Percentiles rank a stretch among this genome's conserved stretches.
Conservation (phyloP, 2,797 vertebrate species). For the Microcaecilia unicolor region DNA sequence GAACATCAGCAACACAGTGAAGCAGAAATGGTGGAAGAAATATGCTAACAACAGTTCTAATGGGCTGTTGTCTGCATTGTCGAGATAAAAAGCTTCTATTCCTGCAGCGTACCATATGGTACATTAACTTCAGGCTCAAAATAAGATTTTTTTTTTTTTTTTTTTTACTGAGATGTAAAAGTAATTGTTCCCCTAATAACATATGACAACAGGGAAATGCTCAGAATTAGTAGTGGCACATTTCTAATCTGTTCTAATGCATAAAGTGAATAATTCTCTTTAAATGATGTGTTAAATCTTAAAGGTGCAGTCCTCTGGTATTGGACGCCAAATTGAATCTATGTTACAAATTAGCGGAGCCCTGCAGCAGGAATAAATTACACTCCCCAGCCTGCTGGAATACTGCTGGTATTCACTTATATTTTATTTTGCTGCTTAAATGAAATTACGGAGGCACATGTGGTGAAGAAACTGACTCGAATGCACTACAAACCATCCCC, state of each 20-base stretch:
- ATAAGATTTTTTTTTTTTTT: too few relatives aligned
- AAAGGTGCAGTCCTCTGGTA: not conserved
- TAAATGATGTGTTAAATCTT: not conserved
- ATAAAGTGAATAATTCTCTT: slow-evolving; percentile 13
- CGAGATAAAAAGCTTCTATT: slow-evolving; percentile 10
- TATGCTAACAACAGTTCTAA: not conserved
- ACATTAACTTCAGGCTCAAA: slow-evolving; percentile 25
- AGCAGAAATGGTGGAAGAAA: slow-evolving; percentile 14
- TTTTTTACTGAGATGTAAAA: slow-evolving; percentile 28
- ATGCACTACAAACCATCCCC: not conserved
- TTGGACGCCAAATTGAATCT: slow-evolving; percentile 1
- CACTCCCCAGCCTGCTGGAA: not conserved
- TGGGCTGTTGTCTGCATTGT: slow-evolving; percentile 9
- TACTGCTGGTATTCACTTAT: too few relatives aligned
- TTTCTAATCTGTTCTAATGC: not conserved
- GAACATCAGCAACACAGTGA: not conserved
- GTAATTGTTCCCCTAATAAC: slow-evolving; percentile 49
- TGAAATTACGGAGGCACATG: not conserved
- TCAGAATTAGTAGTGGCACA: not conserved
- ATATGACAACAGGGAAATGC: slow-evolving; percentile 43
- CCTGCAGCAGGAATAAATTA: not conserved
- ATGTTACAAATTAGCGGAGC: not conserved
- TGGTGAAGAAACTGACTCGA: not conserved
- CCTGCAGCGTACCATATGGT: slow-evolving; percentile 9
- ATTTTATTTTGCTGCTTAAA: not conserved